Evolutionary conservation across 2,888 invertebrate species (phyloP).

Genomic region (Hypsopygia costalis): DNA sequence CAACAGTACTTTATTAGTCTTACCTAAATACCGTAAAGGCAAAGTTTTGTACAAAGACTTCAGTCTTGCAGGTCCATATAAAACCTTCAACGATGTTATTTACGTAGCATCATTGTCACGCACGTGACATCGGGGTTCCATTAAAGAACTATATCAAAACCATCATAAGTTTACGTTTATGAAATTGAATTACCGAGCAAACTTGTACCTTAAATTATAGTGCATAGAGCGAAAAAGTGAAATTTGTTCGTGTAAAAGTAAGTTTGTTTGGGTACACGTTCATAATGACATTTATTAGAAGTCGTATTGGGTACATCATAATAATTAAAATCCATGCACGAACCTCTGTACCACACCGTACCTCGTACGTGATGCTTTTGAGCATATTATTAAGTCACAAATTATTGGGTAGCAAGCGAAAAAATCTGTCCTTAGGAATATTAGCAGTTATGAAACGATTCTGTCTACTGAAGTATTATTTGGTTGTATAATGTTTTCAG

Average conservation of each 20-base stretch:
- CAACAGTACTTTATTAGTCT: slow-evolving; percentile 6
- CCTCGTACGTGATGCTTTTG: slow-evolving; percentile 61
- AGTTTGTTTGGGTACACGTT: slow-evolving; percentile 51
- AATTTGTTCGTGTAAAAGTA: slow-evolving; percentile 17
- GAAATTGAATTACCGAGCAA: slow-evolving; percentile 19
- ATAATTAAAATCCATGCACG: slow-evolving; percentile 80
- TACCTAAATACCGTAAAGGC: slow-evolving; percentile 17
- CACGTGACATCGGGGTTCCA: slow-evolving; percentile 69
- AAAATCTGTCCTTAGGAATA: slow-evolving; percentile 27
- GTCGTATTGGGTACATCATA: slow-evolving; percentile 77
- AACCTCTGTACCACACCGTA: slow-evolving; percentile 70
- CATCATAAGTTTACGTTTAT: slow-evolving; percentile 21
- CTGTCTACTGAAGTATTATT: too few species aligned
- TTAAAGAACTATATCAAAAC: slow-evolving; percentile 68
- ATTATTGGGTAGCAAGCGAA: slow-evolving; percentile 43
- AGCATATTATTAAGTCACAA: slow-evolving; percentile 68
- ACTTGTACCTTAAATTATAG: slow-evolving; percentile 7
- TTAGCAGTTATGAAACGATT: slow-evolving; percentile 7
- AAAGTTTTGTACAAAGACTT: slow-evolving; percentile 44
- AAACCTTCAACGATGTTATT: slow-evolving; percentile 60
- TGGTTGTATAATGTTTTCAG: too few species aligned
- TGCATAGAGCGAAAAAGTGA: background rate
- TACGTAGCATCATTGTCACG: slow-evolving; percentile 75
- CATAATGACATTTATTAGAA: slow-evolving; percentile 80
- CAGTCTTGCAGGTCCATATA: slow-evolving; percentile 53